These are phyloP conservation scores for Pangasius djambal DNA, from an alignment of 2,797 vertebrate genomes.

Conservation along the genomic window DNA sequence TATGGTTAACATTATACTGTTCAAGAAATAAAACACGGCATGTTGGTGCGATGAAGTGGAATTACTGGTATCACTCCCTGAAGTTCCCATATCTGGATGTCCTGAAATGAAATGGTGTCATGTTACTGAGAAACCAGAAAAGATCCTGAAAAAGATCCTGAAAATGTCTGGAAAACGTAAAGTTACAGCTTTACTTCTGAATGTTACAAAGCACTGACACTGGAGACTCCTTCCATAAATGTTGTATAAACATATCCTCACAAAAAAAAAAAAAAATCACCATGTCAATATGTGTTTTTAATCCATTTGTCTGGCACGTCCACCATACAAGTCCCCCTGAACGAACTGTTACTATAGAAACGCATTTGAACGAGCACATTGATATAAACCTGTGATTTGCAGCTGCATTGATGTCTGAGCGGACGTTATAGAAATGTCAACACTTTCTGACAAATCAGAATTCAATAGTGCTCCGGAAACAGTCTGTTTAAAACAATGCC, in stretches of 20 bases:
- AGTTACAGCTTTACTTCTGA: too few species aligned
- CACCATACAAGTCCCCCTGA: neutral
- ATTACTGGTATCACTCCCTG: neutral
- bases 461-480: neutral
- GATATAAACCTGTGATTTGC: neutral
- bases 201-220: too few species aligned
- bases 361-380: neutral
- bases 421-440: neutral
- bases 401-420: neutral
- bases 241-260: too few species aligned
- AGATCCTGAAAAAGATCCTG: too few species aligned
- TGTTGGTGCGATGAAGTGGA: neutral
- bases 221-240: too few species aligned
- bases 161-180: too few species aligned
- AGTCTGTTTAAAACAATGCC: neutral
- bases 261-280: too few species aligned
- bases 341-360: neutral
- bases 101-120: too few species aligned
- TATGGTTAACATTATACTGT: neutral
- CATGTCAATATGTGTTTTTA: too few species aligned
- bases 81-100: neutral
- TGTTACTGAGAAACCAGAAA: too few species aligned
- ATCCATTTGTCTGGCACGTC: too few species aligned
- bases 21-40: neutral
- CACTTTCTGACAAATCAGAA: neutral